Evolutionary conservation across 2,113 vertebrate species (phyloP), one percentile per base, ranked within the genome.

Genomic region (Ailuropoda melanoleuca): DNA sequence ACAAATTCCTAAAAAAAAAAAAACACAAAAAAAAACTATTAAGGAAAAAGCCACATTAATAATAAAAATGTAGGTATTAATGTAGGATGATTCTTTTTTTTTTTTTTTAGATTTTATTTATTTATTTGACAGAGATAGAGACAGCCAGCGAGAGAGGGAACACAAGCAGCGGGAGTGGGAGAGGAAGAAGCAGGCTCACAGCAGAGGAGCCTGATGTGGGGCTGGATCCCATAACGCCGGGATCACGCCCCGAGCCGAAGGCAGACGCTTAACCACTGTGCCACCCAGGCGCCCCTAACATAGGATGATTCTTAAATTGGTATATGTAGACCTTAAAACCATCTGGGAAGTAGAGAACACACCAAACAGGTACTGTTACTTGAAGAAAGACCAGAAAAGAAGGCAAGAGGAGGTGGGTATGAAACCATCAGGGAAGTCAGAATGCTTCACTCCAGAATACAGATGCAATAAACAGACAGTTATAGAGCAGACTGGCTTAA

Each of bases 361-460:
- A 82, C 10, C 46, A 78, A 84, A 74, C n/a, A 15, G 14, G 19
- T 74, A 34, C 23, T 46, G 34, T 77, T 78, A 82, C 83, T 89
- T 92, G 53, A 94, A 62, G 50, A 95, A 78, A 90, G 78, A 93
- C 31, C 43, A 88, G 48, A 87, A 70, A 96, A 86, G 60, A 58
- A 74, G 43, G 34, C 46, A 88, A 83, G 48, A 68, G 7, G 64
- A 96, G 75, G 83, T 43, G 10, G 24, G 53, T 7, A 78, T 43
- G 77, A 90, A 82, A 92, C 10, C 62, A 31, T 9, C 43, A 55
- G 56, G 43, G 64, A 95, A 95, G 55, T n/a, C 2, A 84, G 83
- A 95, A 93, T 37, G 55, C 46, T 13, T 88, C 10, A 77, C 39
- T 70, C 50, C n/a, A 89, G 43, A 92, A 93, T 14, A 68, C 4